Evolutionary conservation across 1,140 invertebrate species (phyloP).

Genomic region (Leucophenga varia): DNA sequence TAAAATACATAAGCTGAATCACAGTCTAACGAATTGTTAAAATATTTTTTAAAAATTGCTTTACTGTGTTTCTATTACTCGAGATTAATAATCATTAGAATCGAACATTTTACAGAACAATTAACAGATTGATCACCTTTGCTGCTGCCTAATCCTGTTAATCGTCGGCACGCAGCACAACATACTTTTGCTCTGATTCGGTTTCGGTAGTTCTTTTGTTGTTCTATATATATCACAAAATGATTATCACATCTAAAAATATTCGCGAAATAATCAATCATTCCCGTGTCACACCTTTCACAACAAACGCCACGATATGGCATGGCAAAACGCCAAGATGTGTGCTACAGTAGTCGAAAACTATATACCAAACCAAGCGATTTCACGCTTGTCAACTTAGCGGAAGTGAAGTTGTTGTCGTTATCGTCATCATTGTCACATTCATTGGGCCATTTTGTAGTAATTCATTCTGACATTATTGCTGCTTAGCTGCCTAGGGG

Average conservation of each 20-base stretch:
- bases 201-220: neutral
- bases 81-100: too few relatives aligned
- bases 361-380: too few relatives aligned
- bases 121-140: slow-evolving; percentile 37
- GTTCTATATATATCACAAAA: neutral
- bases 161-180: slow-evolving; percentile 5
- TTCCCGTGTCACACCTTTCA: slow-evolving; percentile 40
- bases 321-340: neutral
- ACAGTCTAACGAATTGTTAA: too few relatives aligned
- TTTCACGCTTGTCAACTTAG: slow-evolving; percentile 55
- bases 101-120: too few relatives aligned
- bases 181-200: slow-evolving; percentile 38
- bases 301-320: slow-evolving; percentile 16
- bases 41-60: too few relatives aligned
- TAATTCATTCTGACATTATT: too few relatives aligned
- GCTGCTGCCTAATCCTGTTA: slow-evolving; percentile 39
- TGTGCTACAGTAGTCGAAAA: neutral
- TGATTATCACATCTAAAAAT: neutral
- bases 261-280: slow-evolving; percentile 21
- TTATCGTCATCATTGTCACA: too few relatives aligned
- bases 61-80: too few relatives aligned
- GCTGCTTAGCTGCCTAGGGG: too few relatives aligned
- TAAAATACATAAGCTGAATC: too few relatives aligned
- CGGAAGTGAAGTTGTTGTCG: slow-evolving; percentile 32
- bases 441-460: too few relatives aligned